Evolutionary conservation across 2,888 invertebrate genomes (phyloP), one percentile per base, ranked within the genome.

Genomic region (Dasysyrphus tricinctus): DNA sequence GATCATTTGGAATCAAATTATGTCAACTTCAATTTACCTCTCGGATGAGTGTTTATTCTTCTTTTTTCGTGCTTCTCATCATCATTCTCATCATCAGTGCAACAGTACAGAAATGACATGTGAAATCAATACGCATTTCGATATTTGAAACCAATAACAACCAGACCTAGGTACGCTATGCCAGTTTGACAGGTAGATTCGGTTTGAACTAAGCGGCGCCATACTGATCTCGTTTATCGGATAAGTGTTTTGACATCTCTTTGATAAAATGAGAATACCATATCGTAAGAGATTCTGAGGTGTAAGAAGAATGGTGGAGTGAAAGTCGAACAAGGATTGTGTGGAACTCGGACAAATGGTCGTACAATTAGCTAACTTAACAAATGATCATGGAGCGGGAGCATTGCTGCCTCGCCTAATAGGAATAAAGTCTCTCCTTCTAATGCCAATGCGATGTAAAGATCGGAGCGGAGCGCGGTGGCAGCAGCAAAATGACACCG

Each of bases 161-260:
- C 42, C 54, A 24, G 39, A 51, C 3, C 29, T 54, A 32, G 14
- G n/a, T n/a, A 54, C 29, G 42, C 24, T 8, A 54, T 14, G 42
- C 24, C 32, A 44, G 19, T n/a, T 72, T 44, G 75, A 61, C 54
- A 85, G 81, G 76, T 75, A 77, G 65, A 59, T 73, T 72, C 32
- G 39, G 70, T 80, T 73, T 73, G 24, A 49, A 54, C 34, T 16
- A 19, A 70, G 69, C 57, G 85, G 81, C 78, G 85, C 77, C 81
- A 78, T 78, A 78, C 44, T 78, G 81, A 80, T 86, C 82, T 78
- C 51, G 65, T 75, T 81, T 78, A 78, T 78, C 74, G 49, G 77
- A n/a, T 80, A 69, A 85, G 76, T 73, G 73, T 80, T 80, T 85
- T 80, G 80, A 85, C 80, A 85, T 86, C 81, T 39, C 42, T 29